Evolutionary conservation across 2,113 vertebrate species (phyloP).

Genomic region (Manacus vitellinus): DNA sequence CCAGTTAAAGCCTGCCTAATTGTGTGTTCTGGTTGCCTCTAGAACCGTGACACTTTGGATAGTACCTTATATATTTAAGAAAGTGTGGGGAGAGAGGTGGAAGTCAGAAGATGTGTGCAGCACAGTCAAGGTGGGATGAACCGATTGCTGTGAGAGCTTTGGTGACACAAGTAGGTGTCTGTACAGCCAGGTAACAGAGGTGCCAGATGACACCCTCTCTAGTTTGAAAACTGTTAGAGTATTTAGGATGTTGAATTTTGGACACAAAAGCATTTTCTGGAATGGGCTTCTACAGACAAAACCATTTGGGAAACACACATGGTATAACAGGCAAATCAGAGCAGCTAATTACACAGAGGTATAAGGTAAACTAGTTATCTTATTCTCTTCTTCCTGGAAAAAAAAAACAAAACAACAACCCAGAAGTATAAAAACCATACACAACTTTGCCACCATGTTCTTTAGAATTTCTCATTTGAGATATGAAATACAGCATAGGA

Average conservation of each 20-base stretch:
- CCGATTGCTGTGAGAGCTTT: neutral
- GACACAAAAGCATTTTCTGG: neutral
- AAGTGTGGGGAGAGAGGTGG: neutral
- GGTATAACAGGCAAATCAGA: neutral
- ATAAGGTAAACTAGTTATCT: neutral
- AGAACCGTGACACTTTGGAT: neutral
- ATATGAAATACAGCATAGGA: neutral
- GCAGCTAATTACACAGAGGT: neutral
- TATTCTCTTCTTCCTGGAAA: neutral
- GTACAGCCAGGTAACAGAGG: neutral
- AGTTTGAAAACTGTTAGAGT: neutral
- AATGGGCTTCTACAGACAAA: neutral
- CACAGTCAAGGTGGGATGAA: neutral
- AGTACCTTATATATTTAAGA: neutral
- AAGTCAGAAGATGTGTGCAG: neutral
- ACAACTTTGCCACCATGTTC: neutral
- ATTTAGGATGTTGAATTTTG: neutral
- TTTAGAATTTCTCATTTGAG: neutral
- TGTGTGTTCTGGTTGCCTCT: neutral
- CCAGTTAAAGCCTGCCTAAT: fast-evolving
- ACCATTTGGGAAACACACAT: neutral
- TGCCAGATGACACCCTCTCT: neutral
- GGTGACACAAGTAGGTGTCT: neutral
- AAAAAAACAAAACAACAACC: fast-evolving
- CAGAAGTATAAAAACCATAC: neutral